Evolutionary conservation across 2,113 vertebrate genomes (phyloP), one percentile per base, ranked within the genome.

Genomic region (Tragelaphus strepsiceros): DNA sequence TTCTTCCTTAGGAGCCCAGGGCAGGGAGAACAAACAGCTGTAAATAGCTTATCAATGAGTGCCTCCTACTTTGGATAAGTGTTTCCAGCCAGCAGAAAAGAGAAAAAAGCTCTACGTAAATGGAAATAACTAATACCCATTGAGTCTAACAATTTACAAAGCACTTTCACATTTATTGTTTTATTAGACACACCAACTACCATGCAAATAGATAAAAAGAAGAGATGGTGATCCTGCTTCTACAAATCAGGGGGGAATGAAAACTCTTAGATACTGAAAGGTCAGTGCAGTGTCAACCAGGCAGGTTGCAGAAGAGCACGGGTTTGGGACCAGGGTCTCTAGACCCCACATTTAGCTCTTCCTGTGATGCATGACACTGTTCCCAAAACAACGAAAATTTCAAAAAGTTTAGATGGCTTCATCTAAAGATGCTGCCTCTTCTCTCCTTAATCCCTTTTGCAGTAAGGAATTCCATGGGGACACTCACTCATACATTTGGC

Each of bases 391-490:
- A 62, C 1, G 13, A 62, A 28, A 28, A 58, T 39, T 43, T 35
- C 94, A 54, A 51, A 97, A 84, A 90, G 64, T 46, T 96, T 82
- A 14, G 32, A 81, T 59, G 92, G 67, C 62, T 89, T 97, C 88
- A 54, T 87, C 26, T 54, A 86, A 96, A 95, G 64, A 93, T 91
- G 96, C 96, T 96, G 43, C 97, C 92, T 95, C 35, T 96, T 61
- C n/a, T 90, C 28, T 92, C 19, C 39, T 39, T 53, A 24, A 46
- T 96, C 58, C 3, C 0, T 97, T 97, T 98, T 97, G 35, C 98
- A 98, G 71, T 92, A 95, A 97, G 90, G 88, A 92, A 98, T 97
- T 97, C 98, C 96, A 96, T 56, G 85, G 96, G 98, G 95, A 97
- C 80, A 77, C 95, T 93, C 49, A 89, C 90, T 71, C 92, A 97